A percentile compares a stretch with the other conserved stretches of the same genome.
phyloP scores from a whole-genome alignment of 1,140 invertebrate species.

The Megalopta genalis region DNA sequence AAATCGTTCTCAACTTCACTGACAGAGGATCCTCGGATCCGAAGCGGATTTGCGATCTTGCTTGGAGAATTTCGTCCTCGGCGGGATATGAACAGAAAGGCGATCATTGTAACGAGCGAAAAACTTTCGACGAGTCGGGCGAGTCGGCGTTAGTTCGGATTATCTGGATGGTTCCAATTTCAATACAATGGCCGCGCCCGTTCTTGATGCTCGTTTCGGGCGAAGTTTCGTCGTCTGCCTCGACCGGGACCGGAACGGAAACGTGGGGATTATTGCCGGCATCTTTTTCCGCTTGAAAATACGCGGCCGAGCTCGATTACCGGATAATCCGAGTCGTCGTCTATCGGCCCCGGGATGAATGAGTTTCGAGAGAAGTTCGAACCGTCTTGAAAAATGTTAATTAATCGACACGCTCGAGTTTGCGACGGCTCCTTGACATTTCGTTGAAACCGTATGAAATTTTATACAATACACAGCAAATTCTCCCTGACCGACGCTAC shows the following conservation, averaged over 20 bases:
- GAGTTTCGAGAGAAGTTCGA: background rate
- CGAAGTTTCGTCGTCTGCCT: slow-evolving; percentile 5
- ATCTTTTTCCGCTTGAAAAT: slow-evolving; percentile 47
- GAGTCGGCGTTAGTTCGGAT: slow-evolving; percentile 56
- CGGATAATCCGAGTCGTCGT: slow-evolving; percentile 28
- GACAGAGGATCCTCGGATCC: background rate
- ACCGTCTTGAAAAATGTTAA: background rate
- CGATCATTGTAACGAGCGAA: slow-evolving; percentile 55
- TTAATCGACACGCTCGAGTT: background rate
- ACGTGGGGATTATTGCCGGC: slow-evolving; percentile 34
- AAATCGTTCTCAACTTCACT: background rate
- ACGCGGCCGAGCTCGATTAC: slow-evolving; percentile 37
- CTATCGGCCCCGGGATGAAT: background rate
- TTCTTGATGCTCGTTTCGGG: slow-evolving; percentile 40
- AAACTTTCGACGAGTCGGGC: slow-evolving; percentile 36
- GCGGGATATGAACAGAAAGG: slow-evolving; percentile 16
- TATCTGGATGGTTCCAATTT: slow-evolving; percentile 58
- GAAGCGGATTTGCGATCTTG: slow-evolving; percentile 13
- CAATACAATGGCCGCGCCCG: slow-evolving; percentile 50
- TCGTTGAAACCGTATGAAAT: too few species aligned
- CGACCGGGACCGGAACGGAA: slow-evolving; percentile 18
- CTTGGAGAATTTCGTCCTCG: background rate
- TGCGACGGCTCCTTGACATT: too few species aligned
- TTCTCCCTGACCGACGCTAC: too few species aligned
- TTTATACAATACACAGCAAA: too few species aligned